These are phyloP conservation scores for Calidris pygmaea DNA, from an alignment of 2,113 vertebrate species.

Conservation along the genomic window DNA sequence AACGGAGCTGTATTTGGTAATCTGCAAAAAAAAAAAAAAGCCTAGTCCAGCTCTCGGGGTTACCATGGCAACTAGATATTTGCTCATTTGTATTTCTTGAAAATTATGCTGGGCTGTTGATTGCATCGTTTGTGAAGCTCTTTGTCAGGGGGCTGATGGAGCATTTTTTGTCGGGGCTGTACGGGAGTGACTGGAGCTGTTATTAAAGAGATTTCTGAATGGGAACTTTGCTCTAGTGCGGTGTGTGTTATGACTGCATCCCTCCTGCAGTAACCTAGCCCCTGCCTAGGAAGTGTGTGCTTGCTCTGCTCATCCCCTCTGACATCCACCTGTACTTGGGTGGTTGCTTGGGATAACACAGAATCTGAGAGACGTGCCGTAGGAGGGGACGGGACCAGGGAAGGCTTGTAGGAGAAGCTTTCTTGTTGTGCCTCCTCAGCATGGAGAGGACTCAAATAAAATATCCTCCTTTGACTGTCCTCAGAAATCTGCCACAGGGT, in stretches of 20 bases:
- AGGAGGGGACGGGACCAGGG: accelerated
- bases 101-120: slow-evolving; percentile 29
- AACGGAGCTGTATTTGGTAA: background rate
- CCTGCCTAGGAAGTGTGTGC: background rate
- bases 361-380: accelerated
- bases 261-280: background rate
- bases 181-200: background rate
- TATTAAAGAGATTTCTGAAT: background rate
- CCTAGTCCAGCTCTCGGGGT: background rate
- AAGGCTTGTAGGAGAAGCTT: background rate
- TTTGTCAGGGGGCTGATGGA: background rate
- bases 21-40: background rate
- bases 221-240: background rate
- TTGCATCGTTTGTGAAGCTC: slow-evolving; percentile 18
- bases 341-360: background rate
- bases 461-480: background rate
- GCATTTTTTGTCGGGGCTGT: background rate
- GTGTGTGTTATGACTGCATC: background rate
- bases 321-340: background rate
- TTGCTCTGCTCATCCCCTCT: background rate
- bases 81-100: slow-evolving; percentile 49
- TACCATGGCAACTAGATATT: slow-evolving; percentile 34
- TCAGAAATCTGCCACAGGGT: accelerated
- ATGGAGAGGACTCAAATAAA: background rate
- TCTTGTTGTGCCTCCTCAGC: accelerated